These are phyloP conservation scores for Archilochus colubris DNA, from an alignment of 2,113 vertebrate species.

Conservation along the genomic window DNA sequence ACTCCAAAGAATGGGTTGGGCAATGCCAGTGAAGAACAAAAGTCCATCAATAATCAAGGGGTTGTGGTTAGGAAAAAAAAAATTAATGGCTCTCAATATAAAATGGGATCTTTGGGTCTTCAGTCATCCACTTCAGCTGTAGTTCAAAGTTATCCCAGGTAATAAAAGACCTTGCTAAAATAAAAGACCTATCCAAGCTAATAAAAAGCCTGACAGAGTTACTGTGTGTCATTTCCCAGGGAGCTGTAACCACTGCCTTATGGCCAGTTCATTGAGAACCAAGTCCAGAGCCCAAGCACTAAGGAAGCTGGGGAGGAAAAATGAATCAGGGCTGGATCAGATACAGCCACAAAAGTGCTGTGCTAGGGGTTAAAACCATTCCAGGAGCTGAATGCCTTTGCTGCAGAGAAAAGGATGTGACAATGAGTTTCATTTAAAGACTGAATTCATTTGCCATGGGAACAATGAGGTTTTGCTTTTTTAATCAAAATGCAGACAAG, in stretches of 20 bases:
- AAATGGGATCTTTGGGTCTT: slow-evolving; percentile 50
- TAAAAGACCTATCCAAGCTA: slow-evolving; percentile 72
- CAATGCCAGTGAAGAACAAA: slow-evolving; percentile 30
- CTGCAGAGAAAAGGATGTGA: slow-evolving; percentile 41
- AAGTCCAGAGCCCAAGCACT: slow-evolving; percentile 65
- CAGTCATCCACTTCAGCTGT: slow-evolving; percentile 59
- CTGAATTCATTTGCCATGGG: slow-evolving; percentile 54
- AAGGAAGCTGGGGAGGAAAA: slow-evolving; percentile 35
- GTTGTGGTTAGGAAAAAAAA: neutral
- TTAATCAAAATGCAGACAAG: slow-evolving; percentile 73
- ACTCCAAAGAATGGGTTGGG: neutral
- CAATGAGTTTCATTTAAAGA: slow-evolving; percentile 67
- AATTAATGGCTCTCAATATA: slow-evolving; percentile 21
- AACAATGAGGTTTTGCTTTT: slow-evolving; percentile 67
- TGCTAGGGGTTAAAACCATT: slow-evolving; percentile 51
- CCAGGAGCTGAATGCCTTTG: slow-evolving; percentile 38
- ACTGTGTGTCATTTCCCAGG: slow-evolving; percentile 66
- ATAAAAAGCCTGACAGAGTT: slow-evolving; percentile 74
- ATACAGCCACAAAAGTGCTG: slow-evolving; percentile 52
- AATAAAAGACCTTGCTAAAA: slow-evolving; percentile 74
- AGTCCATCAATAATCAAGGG: slow-evolving; percentile 53
- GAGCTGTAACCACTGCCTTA: slow-evolving; percentile 67
- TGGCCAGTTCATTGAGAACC: slow-evolving; percentile 66
- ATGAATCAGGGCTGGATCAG: slow-evolving; percentile 32
- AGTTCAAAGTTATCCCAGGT: slow-evolving; percentile 51